Conservation (phyloP, 2,797 vertebrate genomes). For the Xiphophorus birchmanni region DNA sequence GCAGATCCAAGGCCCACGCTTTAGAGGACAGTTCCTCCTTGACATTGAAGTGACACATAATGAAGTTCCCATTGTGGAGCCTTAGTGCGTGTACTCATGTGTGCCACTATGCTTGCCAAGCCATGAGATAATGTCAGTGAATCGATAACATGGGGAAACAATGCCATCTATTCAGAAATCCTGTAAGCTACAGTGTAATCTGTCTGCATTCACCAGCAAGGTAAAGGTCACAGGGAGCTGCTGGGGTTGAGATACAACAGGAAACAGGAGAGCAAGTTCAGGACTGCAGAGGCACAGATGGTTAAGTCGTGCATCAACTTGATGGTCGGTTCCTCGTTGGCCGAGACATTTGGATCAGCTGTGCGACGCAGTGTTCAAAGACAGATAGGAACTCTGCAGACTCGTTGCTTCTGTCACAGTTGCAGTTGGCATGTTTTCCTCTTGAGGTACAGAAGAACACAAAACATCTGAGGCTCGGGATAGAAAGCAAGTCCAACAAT, state of each 20-base stretch:
- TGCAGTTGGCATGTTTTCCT: slow-evolving; percentile 4
- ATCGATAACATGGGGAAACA: slow-evolving; percentile 23
- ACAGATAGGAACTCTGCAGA: slow-evolving; percentile 15
- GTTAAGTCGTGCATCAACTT: slow-evolving; percentile 59
- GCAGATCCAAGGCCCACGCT: slow-evolving; percentile 15
- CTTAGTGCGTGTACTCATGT: slow-evolving; percentile 6
- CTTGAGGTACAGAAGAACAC: neutral
- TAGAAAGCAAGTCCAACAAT: neutral
- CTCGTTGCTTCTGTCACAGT: slow-evolving; percentile 5
- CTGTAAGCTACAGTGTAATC: neutral
- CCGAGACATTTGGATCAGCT: slow-evolving; percentile 25
- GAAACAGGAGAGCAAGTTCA: slow-evolving; percentile 28
- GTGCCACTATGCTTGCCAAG: slow-evolving; percentile 1
- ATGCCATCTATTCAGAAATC: slow-evolving; percentile 14
- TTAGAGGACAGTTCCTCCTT: slow-evolving; percentile 23
- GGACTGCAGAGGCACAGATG: slow-evolving; percentile 38
- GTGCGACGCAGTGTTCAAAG: neutral
- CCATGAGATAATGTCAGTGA: slow-evolving; percentile 28
- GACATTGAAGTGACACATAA: slow-evolving; percentile 12
- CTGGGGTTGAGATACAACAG: slow-evolving; percentile 27
- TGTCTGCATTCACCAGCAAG: neutral
- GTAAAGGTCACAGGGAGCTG: slow-evolving; percentile 49
- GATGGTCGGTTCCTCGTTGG: slow-evolving; percentile 55
- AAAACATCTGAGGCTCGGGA: neutral
- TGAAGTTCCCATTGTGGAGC: slow-evolving; percentile 15